Base-by-base conservation (phyloP, 2,888 invertebrate species). In the Habrosyne pyritoides region DNA sequence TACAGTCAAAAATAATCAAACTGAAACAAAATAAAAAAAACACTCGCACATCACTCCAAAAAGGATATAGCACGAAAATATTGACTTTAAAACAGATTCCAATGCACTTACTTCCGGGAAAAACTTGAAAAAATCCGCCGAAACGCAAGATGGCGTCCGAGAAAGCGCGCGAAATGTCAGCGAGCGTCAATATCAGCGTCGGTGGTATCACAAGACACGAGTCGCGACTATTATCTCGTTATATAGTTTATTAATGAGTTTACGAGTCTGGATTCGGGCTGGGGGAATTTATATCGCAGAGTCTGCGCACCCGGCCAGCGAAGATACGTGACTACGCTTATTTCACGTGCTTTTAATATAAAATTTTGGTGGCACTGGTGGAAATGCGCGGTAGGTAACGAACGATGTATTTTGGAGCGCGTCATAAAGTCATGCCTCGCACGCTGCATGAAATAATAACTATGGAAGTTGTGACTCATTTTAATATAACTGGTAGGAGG, bases 281-380 rank as follows among this genome's bases (percentile, higher is more conserved):
- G 75, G 69, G 71, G 77, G 78, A 82, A 77, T 81, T 86, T 85
- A 81, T 84, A 83, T 79, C 79, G 76, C 82, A 71, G 72, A 81
- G 84, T 84, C 84, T 76, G 81, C 75, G 82, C 75, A 76, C 87
- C 77, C 84, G 83, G 77, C 85, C 83, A 83, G 73, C 76, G 84
- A 80, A 76, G 77, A 78, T 83, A 79, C 85, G 89, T 89, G 88
- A 90, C 90, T 89, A 89, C 87, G 78, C 73, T 57, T 54, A 65
- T 64, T 81, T 83, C 85, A 84, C 84, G 79, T 86, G 85, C 67
- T 83, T 81, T 82, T 84, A 76, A 84, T 84, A 83, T 83, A 87
- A 88, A 87, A 86, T 89, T 88, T 85, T 84, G 83, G 77, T 84
- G 81, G 83, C 81, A 79, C 75, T 72, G 74, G 74, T 71, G 82